Percentiles rank a stretch among this genome's conserved stretches.
Evolutionary conservation across 2,113 vertebrate genomes (phyloP).

Genomic region (Misgurnus mizolepis): DNA sequence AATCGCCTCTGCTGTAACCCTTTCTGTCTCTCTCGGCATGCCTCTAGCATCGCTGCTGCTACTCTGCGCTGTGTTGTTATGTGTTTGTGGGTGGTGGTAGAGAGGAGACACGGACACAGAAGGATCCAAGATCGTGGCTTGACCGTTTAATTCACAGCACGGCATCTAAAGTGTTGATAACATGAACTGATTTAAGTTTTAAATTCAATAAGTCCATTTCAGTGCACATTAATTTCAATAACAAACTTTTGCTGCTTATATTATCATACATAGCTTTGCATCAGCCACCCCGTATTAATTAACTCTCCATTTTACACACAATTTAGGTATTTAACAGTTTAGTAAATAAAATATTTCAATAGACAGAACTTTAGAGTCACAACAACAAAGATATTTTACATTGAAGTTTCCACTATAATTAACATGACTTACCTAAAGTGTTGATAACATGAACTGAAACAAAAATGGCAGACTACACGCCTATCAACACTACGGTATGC

Average conservation of each 20-base stretch:
- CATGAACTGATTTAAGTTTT: not conserved
- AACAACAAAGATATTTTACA: not conserved
- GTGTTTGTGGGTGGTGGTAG: too few species aligned
- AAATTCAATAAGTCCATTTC: not conserved
- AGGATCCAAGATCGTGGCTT: not conserved
- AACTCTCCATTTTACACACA: not conserved
- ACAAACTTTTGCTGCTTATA: not conserved
- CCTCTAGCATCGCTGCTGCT: too few species aligned
- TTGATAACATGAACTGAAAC: too few species aligned
- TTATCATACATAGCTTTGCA: not conserved
- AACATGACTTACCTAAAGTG: not conserved
- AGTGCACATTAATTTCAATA: not conserved
- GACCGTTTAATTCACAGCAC: not conserved
- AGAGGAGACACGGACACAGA: not conserved
- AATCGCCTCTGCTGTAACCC: too few species aligned
- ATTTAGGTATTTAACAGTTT: not conserved
- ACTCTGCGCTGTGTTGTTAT: too few species aligned
- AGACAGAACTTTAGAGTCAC: not conserved
- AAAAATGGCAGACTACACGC: too few species aligned
- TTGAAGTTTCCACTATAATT: not conserved
- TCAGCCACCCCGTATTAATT: too few species aligned
- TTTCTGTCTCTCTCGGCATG: too few species aligned
- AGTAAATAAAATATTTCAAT: not conserved
- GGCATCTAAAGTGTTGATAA: conserved; percentile 1
- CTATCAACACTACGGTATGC: too few species aligned